phyloP scores from a whole-genome alignment of 2,888 invertebrate genomes.

The Cataglyphis cursor region DNA sequence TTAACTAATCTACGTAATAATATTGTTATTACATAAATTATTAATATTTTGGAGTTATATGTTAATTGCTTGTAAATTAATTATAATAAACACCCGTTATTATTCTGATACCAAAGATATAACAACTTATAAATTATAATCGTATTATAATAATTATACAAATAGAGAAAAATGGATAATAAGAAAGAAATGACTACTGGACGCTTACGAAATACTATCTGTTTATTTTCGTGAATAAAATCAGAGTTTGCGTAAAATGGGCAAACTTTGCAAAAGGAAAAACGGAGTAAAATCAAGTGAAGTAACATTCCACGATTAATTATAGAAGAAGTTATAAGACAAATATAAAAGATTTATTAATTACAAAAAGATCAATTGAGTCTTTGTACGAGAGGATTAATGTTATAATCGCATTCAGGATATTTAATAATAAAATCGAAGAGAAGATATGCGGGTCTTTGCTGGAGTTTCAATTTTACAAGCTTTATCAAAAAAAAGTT shows the following conservation, averaged over 20 bases:
- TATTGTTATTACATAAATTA: not conserved
- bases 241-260: not conserved
- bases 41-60: not conserved
- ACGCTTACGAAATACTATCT: not conserved
- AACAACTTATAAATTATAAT: too few relatives aligned
- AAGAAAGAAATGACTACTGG: not conserved
- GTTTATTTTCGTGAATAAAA: not conserved
- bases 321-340: not conserved
- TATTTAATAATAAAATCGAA: conserved; percentile 7
- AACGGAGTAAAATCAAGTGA: not conserved
- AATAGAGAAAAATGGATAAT: not conserved
- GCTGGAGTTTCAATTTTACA: not conserved
- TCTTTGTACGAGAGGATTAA: conserved; percentile 16
- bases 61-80: not conserved
- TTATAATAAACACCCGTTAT: not conserved
- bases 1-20: not conserved
- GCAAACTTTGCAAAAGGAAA: not conserved
- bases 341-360: conserved; percentile 4
- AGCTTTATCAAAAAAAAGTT: not conserved
- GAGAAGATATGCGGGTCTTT: not conserved
- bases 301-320: conserved; percentile 11
- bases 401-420: not conserved
- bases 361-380: not conserved
- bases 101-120: not conserved
- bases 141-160: not conserved